phyloP scores from a whole-genome alignment of 2,113 vertebrate genomes.

The Phyllostomus discolor region DNA sequence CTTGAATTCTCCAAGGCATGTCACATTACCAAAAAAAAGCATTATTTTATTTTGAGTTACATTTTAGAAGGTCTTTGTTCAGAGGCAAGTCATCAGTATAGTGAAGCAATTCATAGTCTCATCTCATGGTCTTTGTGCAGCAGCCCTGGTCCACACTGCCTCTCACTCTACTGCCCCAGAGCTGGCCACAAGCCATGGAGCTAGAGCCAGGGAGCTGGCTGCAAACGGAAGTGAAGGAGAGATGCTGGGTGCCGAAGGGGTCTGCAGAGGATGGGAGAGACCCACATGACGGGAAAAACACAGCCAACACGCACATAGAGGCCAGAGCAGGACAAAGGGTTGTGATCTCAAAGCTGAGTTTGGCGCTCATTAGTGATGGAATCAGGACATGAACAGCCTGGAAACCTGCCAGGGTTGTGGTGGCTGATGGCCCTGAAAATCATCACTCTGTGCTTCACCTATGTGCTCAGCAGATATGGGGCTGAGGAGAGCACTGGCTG shows the following conservation, averaged over 20 bases:
- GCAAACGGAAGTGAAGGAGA: neutral
- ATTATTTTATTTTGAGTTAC: neutral
- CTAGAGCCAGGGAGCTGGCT: neutral
- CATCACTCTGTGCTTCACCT: neutral
- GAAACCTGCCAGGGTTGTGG: neutral
- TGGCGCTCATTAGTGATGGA: neutral
- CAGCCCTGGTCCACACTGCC: too few species aligned
- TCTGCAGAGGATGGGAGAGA: neutral
- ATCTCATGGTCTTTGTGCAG: neutral
- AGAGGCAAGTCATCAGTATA: neutral
- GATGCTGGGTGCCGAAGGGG: neutral
- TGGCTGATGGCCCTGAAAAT: neutral
- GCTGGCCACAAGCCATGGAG: neutral
- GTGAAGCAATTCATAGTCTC: neutral
- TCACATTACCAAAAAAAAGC: neutral
- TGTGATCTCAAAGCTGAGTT: neutral
- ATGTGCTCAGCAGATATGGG: neutral
- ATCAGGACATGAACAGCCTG: neutral
- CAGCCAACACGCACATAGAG: neutral
- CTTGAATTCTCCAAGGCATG: neutral
- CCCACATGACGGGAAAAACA: neutral
- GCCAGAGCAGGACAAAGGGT: neutral
- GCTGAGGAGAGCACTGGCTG: neutral
- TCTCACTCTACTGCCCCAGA: neutral
- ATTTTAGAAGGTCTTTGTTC: neutral